Conservation (phyloP, 2,113 vertebrate species). For the Fregetta grallaria region DNA sequence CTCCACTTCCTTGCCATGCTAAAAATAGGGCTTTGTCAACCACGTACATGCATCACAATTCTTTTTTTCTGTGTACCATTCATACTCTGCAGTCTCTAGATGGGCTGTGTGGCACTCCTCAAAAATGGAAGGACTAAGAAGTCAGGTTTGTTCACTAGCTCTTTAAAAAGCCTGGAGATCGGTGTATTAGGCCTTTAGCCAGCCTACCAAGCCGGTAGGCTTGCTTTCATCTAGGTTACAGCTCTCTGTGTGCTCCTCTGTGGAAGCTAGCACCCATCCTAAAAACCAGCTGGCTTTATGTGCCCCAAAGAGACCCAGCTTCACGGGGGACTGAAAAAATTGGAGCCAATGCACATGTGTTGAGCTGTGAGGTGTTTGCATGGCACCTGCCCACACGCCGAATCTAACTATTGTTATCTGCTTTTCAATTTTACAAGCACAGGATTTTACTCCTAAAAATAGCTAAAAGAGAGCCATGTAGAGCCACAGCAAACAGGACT, state of each 20-base stretch:
- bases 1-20: neutral
- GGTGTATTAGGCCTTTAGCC: neutral
- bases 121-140: neutral
- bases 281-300: neutral
- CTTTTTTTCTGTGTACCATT: neutral
- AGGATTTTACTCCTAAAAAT: slow-evolving; percentile 56
- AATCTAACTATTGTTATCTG: neutral
- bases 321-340: accelerated
- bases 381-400: neutral
- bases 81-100: neutral
- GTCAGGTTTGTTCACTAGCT: neutral
- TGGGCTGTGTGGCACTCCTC: neutral
- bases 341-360: accelerated
- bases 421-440: slow-evolving; percentile 28
- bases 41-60: neutral
- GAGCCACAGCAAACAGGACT: slow-evolving; percentile 51
- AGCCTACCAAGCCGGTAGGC: neutral
- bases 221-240: accelerated
- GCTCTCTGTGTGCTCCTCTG: neutral
- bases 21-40: neutral
- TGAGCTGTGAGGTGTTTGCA: neutral
- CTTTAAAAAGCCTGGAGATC: accelerated
- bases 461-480: neutral
- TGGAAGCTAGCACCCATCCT: neutral
- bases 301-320: neutral